These are phyloP conservation scores for Irena cyanogastra DNA, from an alignment of 2,113 vertebrate species.

Conservation along the genomic window DNA sequence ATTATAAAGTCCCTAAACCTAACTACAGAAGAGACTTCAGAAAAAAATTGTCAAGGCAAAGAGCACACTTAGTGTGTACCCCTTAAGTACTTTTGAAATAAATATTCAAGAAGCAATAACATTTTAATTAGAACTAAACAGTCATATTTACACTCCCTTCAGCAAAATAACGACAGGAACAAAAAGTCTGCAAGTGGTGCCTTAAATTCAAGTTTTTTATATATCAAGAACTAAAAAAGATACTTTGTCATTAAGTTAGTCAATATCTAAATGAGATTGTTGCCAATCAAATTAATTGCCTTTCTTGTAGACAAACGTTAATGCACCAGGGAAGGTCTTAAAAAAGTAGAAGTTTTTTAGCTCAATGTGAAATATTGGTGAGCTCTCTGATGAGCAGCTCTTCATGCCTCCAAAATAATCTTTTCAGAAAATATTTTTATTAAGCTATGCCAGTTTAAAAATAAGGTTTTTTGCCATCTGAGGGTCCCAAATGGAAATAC, in stretches of 20 bases:
- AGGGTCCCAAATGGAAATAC: background rate
- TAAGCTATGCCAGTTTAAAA: background rate
- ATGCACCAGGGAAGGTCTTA: background rate
- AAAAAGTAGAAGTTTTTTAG: background rate
- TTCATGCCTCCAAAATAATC: background rate
- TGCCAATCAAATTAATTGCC: background rate
- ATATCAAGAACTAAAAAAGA: background rate
- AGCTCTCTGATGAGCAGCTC: background rate
- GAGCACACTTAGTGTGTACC: background rate
- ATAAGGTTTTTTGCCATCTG: background rate
- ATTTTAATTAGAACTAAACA: background rate
- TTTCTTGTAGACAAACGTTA: background rate
- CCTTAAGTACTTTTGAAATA: background rate
- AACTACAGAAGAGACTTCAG: background rate
- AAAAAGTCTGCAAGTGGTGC: background rate
- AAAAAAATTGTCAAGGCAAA: background rate
- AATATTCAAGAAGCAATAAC: background rate
- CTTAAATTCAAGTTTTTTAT: background rate
- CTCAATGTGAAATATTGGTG: background rate
- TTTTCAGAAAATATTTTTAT: background rate
- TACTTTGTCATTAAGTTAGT: background rate
- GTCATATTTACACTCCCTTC: background rate
- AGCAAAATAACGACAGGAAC: background rate
- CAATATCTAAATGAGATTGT: background rate
- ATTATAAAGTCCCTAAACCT: background rate